Base-by-base conservation (phyloP, 2,113 vertebrate genomes). In the Gavialis gangeticus region DNA sequence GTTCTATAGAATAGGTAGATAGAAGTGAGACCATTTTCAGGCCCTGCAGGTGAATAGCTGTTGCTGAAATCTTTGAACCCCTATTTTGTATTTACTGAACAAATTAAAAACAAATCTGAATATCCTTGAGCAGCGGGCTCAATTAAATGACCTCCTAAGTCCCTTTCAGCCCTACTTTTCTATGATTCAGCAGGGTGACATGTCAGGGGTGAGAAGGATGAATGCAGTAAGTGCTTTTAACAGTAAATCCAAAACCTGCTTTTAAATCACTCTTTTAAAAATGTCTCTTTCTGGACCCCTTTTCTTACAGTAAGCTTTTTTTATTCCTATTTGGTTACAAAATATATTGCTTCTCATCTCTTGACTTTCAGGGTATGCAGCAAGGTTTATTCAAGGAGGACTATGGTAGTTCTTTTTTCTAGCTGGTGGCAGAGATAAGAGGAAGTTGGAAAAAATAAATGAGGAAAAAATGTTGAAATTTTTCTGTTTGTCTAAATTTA, bases 61-160 rank as follows among this genome's bases (percentile, higher is more conserved):
- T 3, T 46, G 59, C 34, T n/a, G 28, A 17, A 14, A 0, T 0
- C 15, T 0, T 4, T 0, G 2, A 56, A 69, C 37, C 1, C 4
- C 1, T 2, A 2, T 10, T 4, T 6, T 0, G 54, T 5, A 46
- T 46, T 46, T 46, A 34, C 54, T 14, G 1, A 22, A 28, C 18
- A 0, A n/a, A 4, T 1, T 4, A 2, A 54, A 2, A 12, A 18
- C 22, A 37, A 46, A 67, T 3, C 75, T 2, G 12, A 24, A 55
- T 46, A 56, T 13, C 34, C 57, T 59, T 46, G 46, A 46, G 6
- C 46, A 46, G 46, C 7, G 46, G 46, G 46, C 46, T 46, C 46
- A 46, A 9, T 46, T 46, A 9, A 46, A 46, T 46, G 46, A 34
- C 34, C 34, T 34, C 34, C 34, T 34, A 34, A 46, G 46, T 46